Conservation (phyloP, 2,888 invertebrate genomes). For the Mesorhabditis belari region DNA sequence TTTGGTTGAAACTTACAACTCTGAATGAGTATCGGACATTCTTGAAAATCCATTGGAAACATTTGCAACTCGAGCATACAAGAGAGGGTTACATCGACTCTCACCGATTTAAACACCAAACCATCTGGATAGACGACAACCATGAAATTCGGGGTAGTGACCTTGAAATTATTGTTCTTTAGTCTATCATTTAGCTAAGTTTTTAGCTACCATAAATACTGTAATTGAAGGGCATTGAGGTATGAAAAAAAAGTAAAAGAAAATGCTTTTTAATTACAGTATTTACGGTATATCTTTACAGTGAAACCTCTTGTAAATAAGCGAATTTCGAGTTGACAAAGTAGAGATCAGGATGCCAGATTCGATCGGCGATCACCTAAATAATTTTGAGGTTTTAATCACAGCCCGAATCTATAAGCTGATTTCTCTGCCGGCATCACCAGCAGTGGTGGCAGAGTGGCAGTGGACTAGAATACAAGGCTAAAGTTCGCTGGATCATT, state of each 20-base stretch:
- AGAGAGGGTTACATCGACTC: constrained; percentile 50
- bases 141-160: constrained; percentile 41
- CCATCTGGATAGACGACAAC: constrained; percentile 52
- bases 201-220: background rate
- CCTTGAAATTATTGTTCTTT: constrained; percentile 11
- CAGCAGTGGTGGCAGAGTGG: background rate
- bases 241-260: no score
- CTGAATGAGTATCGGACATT: constrained; percentile 48
- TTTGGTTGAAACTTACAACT: constrained; percentile 35
- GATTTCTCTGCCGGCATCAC: background rate
- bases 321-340: constrained; percentile 53
- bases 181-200: background rate
- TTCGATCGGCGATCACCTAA: constrained; percentile 44
- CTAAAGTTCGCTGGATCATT: background rate
- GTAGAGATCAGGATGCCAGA: constrained; percentile 50
- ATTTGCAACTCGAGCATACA: constrained; percentile 43
- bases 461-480: no score
- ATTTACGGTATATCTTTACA: no score
- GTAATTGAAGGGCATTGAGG: no score
- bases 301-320: constrained; percentile 44
- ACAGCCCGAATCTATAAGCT: background rate
- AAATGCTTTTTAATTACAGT: no score
- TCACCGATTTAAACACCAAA: constrained; percentile 51
- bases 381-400: background rate
- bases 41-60: constrained; percentile 46